Base-by-base conservation (phyloP, 1,140 invertebrate genomes). In the Formica selysi region DNA sequence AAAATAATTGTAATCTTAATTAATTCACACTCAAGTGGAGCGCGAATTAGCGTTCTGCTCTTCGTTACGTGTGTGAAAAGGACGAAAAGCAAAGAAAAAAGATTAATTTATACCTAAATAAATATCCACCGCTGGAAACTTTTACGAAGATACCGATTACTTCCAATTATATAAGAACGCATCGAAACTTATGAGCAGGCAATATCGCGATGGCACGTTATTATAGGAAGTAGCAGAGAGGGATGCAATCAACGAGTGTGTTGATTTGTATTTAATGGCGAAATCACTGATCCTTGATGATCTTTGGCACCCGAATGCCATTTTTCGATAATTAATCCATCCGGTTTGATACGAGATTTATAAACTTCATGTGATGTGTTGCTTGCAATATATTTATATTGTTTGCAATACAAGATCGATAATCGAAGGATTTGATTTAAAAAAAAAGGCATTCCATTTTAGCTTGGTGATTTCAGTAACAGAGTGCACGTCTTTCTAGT, bases 211-310 rank as follows among this genome's bases (percentile, higher is more conserved):
- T 79, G 44, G 76, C n/a, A 64, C 41, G 54, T 86, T 41, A 51
- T 80, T 81, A 62, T 73, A 86, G 48, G 36, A 76, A 38, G 73
- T 22, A 76, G 22, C 10, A 41, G 32, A 76, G 54, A 61, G 54
- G 54, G 73, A 76, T 86, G 87, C 68, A 91, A 92, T 91, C 86
- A 91, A 89, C 74, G 86, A 85, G 87, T 62, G 86, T 62, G 88
- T 91, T 92, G 89, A 91, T 91, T 91, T 74, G 80, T 87, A 86
- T 86, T 91, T 91, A 92, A 92, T 89, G 79, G 83, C 86, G 54
- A n/a, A 65, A 84, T 32, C 81, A 61, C 65, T 85, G 76, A 89
- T 91, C 74, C 90, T 48, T 87, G 88, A 91, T 78, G 86, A 92
- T 91, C 90, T 64, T 65, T 29, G 73, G 80, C 79, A 80, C 51